Evolutionary conservation across 37 sponge, comb jelly and placozoan genomes (phyloP).

Genomic region (Aphrocallistes beatrix): DNA sequence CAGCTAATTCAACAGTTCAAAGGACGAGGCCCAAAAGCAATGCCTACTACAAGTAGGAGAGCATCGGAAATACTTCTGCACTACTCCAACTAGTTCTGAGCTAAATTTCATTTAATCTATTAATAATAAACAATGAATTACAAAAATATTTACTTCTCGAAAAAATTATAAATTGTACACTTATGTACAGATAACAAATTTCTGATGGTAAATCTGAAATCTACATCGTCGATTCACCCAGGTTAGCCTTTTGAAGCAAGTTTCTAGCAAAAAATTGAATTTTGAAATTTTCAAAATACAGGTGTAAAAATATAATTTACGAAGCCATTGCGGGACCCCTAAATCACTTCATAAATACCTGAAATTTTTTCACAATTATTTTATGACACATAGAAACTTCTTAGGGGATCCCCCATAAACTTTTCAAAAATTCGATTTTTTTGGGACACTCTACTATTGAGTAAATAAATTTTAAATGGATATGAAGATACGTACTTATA

Average conservation of each 20-base stretch:
- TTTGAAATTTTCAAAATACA: background rate
- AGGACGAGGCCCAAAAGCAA: background rate
- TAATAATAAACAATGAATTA: slow-evolving; percentile 5
- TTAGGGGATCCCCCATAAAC: slow-evolving; percentile 13
- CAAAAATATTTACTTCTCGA: slow-evolving; percentile 14
- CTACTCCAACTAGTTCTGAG: slow-evolving; percentile 15
- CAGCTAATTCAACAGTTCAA: too few relatives aligned
- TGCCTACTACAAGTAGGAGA: background rate
- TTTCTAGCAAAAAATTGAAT: slow-evolving; percentile 6
- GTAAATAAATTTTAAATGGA: too few relatives aligned
- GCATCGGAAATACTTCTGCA: slow-evolving; percentile 11
- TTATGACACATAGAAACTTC: slow-evolving; percentile 17
- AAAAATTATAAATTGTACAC: background rate
- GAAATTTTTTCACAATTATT: slow-evolving; percentile 16
- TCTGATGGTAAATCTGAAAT: slow-evolving; percentile 11
- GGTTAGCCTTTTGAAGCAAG: background rate
- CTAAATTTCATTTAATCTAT: slow-evolving; percentile 18
- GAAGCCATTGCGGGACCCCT: slow-evolving; percentile 17
- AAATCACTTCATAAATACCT: slow-evolving; percentile 18
- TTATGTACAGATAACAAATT: slow-evolving; percentile 16
- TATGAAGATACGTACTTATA: too few relatives aligned
- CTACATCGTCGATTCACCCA: slow-evolving; percentile 1
- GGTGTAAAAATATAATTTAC: slow-evolving; percentile 16
- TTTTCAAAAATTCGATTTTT: slow-evolving; percentile 5
- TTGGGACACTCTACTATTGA: slow-evolving; percentile 15